Evolutionary conservation across 1,140 invertebrate species (phyloP).

Genomic region (Philaenus spumarius): DNA sequence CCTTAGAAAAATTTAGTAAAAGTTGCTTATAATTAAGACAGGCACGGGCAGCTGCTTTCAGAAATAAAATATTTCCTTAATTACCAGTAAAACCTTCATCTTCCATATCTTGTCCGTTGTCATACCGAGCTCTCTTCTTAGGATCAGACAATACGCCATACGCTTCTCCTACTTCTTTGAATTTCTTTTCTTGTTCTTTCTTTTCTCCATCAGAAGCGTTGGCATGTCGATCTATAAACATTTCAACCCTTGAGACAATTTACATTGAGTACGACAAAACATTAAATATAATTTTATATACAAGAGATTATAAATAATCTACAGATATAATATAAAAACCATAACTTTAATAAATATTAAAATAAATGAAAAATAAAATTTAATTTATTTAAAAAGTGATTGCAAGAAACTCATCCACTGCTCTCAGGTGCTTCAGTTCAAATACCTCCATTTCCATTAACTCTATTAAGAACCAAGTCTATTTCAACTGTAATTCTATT

Average conservation of each 20-base stretch:
- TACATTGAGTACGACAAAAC: neutral
- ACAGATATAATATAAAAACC: neutral
- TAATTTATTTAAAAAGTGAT: no score
- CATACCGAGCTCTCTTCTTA: constrained; percentile 86
- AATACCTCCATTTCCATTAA: no score
- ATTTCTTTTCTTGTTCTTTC: constrained; percentile 88
- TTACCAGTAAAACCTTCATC: constrained; percentile 38
- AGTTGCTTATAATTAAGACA: no score
- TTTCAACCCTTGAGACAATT: no score
- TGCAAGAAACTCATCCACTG: no score
- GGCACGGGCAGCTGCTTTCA: no score
- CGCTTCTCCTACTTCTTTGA: constrained; percentile 96
- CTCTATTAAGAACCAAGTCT: no score
- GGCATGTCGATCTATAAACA: constrained; percentile 75
- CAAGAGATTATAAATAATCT: neutral
- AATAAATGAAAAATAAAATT: no score
- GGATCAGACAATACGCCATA: constrained; percentile 92
- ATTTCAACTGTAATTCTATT: no score
- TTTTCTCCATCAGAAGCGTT: constrained; percentile 74
- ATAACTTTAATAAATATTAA: no score
- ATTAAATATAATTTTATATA: neutral
- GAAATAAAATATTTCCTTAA: neutral
- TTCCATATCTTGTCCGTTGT: constrained; percentile 87
- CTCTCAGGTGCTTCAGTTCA: no score
- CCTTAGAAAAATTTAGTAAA: no score